phyloP scores from a whole-genome alignment of 2,888 invertebrate genomes.

The Acheta domesticus region DNA sequence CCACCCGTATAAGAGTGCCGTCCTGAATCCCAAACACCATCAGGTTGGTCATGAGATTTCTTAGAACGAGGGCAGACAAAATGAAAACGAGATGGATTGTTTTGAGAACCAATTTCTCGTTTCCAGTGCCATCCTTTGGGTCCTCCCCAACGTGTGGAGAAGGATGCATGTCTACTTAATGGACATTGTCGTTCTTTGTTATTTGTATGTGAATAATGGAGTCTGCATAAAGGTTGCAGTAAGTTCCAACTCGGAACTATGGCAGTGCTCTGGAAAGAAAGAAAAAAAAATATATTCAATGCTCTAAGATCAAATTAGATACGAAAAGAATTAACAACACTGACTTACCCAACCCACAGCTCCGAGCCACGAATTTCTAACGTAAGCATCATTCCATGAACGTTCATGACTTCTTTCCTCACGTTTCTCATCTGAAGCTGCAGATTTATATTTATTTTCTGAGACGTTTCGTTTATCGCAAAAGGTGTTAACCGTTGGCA shows the following conservation, averaged over 20 bases:
- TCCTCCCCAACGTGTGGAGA: not conserved
- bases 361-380: constrained; percentile 35
- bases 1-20: too few relatives aligned
- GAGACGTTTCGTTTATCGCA: constrained; percentile 19
- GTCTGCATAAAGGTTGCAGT: constrained; percentile 50
- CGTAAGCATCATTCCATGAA: constrained; percentile 27
- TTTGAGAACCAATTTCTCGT: too few relatives aligned
- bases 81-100: not conserved
- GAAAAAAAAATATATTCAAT: constrained; percentile 35
- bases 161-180: not conserved
- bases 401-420: constrained; percentile 23
- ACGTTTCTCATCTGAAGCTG: constrained; percentile 1
- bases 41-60: not conserved
- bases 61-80: not conserved
- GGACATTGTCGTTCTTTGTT: not conserved
- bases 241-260: constrained; percentile 62
- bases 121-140: not conserved
- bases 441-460: constrained; percentile 25
- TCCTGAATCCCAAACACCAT: not conserved
- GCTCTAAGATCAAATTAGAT: not conserved
- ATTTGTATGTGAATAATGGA: not conserved
- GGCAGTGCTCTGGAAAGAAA: constrained; percentile 55
- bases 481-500: not conserved
- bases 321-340: constrained; percentile 40
- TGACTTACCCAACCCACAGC: constrained; percentile 39